Evolutionary conservation across 2,888 invertebrate genomes (phyloP), one percentile per base, ranked within the genome.

Genomic region (Tricholauxania praeusta): DNA sequence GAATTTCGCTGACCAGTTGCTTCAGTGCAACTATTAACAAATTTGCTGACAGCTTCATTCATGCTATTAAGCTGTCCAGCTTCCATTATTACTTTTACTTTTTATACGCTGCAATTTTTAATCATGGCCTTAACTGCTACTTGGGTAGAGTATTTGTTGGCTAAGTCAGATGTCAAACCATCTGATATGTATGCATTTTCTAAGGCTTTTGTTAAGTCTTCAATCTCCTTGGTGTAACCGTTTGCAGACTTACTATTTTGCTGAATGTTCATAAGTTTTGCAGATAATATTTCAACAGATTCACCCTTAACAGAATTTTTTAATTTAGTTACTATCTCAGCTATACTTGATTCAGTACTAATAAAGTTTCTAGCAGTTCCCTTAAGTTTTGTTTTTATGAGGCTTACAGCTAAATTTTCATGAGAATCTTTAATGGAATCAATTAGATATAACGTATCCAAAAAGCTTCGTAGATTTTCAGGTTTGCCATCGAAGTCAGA

Each of bases 11-110:
- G 57, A 10, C 68, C 55, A 17, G 57, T 39, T 68, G 49, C 55
- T 28, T 68, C 68, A 14, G 39, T 71, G 28, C 17, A 62, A 28
- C 52, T 71, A 28, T 39, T 52, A 15, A 76, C 55, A 48, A 73
- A 75, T 65, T 74, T 75, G 10, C 64, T 47, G 8, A 73, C 17
- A 3, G 72, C 75, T 1, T 72, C 72, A 53, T 73, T 73, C 72
- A 73, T 75, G n/a, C 14, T 74, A 12, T 49, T 39, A 47, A 77
- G 72, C 12, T 71, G 62, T 1, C 75, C 74, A 52, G 74, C 73
- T 49, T 75, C 69, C 69, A 75, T 73, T n/a, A 75, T 69, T 32
- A 75, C 51, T 67, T 70, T 72, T 47, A 71, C 68, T 53, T 60
- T 71, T 15, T 75, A 65, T 12, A 62, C 39, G 55, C 39, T 65